Conservation (phyloP, 2,113 vertebrate species). For the Fulmarus glacialis region DNA sequence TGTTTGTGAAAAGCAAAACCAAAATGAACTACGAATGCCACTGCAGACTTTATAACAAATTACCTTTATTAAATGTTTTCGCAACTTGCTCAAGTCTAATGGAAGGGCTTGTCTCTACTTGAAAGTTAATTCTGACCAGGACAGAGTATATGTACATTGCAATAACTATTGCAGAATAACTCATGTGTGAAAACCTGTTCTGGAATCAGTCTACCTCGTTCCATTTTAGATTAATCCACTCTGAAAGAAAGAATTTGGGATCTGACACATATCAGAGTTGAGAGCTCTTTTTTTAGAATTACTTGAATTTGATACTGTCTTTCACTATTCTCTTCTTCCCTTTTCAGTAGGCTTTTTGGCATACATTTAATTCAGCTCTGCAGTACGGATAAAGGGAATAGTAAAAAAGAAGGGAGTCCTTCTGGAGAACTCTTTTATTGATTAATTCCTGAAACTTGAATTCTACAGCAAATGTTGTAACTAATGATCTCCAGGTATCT, state of each 20-base stretch:
- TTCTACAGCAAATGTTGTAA: neutral
- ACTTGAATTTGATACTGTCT: neutral
- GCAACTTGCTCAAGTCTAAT: neutral
- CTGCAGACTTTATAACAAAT: neutral
- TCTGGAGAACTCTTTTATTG: neutral
- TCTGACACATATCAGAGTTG: neutral
- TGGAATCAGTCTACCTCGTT: neutral
- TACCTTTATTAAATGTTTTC: neutral
- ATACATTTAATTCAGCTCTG: neutral
- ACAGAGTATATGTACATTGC: neutral
- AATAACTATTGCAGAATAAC: neutral
- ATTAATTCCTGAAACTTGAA: neutral
- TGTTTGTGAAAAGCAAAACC: neutral
- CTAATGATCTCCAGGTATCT: neutral
- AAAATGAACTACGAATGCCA: neutral
- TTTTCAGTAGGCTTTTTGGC: neutral
- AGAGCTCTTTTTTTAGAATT: neutral
- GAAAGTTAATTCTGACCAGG: neutral
- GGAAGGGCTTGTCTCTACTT: neutral
- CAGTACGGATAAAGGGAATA: neutral
- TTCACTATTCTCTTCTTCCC: neutral
- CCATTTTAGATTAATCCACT: neutral
- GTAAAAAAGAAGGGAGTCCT: neutral
- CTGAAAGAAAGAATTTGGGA: neutral
- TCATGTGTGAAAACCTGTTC: neutral